phyloP scores from a whole-genome alignment of 1,140 invertebrate genomes.

The Phocides pigmalion region DNA sequence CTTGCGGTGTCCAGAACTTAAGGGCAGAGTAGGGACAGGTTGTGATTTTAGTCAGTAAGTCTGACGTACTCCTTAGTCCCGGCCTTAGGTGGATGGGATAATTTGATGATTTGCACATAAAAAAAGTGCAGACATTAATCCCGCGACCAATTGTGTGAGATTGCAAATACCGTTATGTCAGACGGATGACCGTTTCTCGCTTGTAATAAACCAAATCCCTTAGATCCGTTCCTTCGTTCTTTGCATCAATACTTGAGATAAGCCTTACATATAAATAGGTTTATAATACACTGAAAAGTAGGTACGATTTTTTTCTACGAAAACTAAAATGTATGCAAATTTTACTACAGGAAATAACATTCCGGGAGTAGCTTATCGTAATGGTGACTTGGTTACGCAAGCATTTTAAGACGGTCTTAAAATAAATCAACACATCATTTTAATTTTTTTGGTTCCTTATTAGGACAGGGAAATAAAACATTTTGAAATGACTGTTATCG shows the following conservation, averaged over 20 bases:
- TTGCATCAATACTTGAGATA: slow-evolving; percentile 3
- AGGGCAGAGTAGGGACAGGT: too few species aligned
- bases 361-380: neutral
- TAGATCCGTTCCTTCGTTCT: neutral
- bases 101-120: too few species aligned
- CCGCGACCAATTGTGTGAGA: neutral
- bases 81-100: too few species aligned
- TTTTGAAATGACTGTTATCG: too few species aligned
- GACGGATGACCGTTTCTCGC: neutral
- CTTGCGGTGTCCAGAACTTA: too few species aligned
- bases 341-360: slow-evolving; percentile 3
- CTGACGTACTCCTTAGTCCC: too few species aligned
- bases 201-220: neutral
- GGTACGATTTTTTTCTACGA: neutral
- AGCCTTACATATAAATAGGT: slow-evolving; percentile 22
- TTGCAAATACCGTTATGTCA: neutral
- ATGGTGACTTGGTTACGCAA: neutral
- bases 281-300: slow-evolving; percentile 9
- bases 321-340: neutral
- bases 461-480: too few species aligned
- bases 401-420: neutral
- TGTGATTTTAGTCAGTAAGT: too few species aligned
- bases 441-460: too few species aligned
- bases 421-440: too few species aligned
- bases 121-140: neutral